Conservation (phyloP, 1,140 invertebrate species). For the Ceratitis capitata region DNA sequence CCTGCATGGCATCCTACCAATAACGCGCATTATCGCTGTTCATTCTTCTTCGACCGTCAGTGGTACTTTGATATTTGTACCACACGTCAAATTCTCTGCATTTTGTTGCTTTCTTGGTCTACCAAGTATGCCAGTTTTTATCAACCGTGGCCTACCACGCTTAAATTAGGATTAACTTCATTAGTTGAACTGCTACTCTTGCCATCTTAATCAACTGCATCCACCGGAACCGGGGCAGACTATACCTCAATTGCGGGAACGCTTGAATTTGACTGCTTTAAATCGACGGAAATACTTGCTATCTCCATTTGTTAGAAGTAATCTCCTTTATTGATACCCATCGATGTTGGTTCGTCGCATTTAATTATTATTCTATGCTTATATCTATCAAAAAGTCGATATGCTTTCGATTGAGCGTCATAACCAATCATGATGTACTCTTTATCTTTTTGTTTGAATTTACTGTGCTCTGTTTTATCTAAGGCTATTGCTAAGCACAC, state of each 20-base stretch:
- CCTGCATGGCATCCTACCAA: not conserved
- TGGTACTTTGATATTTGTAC: not conserved
- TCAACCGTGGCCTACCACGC: not conserved
- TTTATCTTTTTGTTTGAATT: constrained; percentile 58
- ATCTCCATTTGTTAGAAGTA: not conserved
- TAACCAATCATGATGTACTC: constrained; percentile 66
- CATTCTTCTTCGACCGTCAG: not conserved
- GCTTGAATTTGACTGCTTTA: no score
- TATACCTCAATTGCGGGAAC: no score
- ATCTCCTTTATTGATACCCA: constrained; percentile 50
- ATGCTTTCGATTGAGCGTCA: constrained; percentile 59
- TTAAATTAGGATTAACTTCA: not conserved
- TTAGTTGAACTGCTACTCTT: not conserved
- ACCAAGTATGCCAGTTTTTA: not conserved
- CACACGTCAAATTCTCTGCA: not conserved
- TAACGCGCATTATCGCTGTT: not conserved
- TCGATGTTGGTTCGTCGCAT: constrained; percentile 61
- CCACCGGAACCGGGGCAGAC: not conserved
- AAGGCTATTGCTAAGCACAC: constrained; percentile 56
- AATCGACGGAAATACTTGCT: no score
- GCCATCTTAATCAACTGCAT: not conserved
- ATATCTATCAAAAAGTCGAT: constrained; percentile 55
- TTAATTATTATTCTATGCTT: constrained; percentile 49
- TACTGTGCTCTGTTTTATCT: constrained; percentile 58
- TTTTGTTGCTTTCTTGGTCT: not conserved